These are phyloP conservation scores for Platysteira castanea DNA, from an alignment of 2,113 vertebrate genomes.

Conservation along the genomic window DNA sequence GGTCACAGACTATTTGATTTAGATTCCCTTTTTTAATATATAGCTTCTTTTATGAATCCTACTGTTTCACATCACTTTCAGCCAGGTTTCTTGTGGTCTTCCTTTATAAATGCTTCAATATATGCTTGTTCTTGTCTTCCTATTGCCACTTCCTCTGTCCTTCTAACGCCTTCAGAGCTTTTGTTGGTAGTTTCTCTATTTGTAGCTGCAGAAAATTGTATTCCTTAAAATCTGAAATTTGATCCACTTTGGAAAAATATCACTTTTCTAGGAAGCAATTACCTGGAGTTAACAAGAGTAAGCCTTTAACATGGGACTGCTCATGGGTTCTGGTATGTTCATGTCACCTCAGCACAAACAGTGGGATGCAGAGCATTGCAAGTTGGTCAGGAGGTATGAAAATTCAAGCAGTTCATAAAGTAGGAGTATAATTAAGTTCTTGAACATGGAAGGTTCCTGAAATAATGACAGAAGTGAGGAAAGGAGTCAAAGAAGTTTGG, in stretches of 20 bases:
- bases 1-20: slow-evolving; percentile 22
- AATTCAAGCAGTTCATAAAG: not conserved
- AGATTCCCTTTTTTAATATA: not conserved
- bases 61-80: not conserved
- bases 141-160: not conserved
- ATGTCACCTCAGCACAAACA: not conserved
- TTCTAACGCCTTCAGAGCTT: not conserved
- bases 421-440: not conserved
- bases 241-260: not conserved
- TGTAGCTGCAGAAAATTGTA: not conserved
- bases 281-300: not conserved
- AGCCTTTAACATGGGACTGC: not conserved
- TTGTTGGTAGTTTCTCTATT: not conserved
- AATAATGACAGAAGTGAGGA: not conserved
- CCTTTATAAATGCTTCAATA: not conserved
- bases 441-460: not conserved
- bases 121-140: not conserved
- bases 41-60: not conserved
- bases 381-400: not conserved
- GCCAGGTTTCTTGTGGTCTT: not conserved
- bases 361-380: not conserved
- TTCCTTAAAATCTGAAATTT: not conserved
- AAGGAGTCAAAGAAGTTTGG: not conserved
- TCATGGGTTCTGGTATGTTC: not conserved
- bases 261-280: not conserved